Base-by-base conservation (phyloP, 2,888 invertebrate species). In the Leptogaster cylindrica region DNA sequence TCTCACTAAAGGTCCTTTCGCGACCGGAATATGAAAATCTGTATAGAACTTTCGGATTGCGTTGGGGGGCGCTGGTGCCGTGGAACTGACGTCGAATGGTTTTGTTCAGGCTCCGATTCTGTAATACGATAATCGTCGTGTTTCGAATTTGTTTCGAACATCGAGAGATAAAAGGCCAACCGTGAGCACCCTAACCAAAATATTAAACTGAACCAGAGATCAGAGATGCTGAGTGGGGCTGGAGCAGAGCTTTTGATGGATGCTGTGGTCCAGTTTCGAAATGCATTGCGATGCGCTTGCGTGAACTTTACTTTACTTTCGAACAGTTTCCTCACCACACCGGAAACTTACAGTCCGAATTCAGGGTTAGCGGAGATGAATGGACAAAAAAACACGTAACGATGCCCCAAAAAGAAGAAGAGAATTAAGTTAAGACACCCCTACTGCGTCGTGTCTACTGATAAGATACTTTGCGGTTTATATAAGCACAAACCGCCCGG, bases 1-100 rank as follows among this genome's bases (percentile, higher is more conserved):
- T 80, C 80, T 80, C 79, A 80, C 79, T 80, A 75, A 80, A 79
- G 73, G 77, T 80, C 77, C 77, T 77, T 55, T 33, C 63, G 65
- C 7, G 55, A 31, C 65, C 41, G 63, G 63, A 67, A 46, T 20
- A 41, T 63, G 68, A 58, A 58, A 58, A 58, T 58, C 58, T 58
- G 25, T 41, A n/a, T n/a, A 58, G 58, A 58, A 41, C 58, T 52
- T 52, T 64, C 46, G 31, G 25, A 48, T 31, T 46, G 18, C 33
- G 39, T 48, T 12, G 44, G 64, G 46, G 18, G 20, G 64, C 64
- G 41, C 28, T 33, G 64, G 46, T 20, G 20, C 46, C 64, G 41
- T 46, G 33, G 64, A 63, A 58, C 58, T 58, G 58, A 23, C 58
- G 41, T 8, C 23, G 39, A 27, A 41, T 39, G 58, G 58, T 41